These are phyloP conservation scores for Cyanoderma ruficeps DNA, from an alignment of 2,113 vertebrate species.

Conservation along the genomic window DNA sequence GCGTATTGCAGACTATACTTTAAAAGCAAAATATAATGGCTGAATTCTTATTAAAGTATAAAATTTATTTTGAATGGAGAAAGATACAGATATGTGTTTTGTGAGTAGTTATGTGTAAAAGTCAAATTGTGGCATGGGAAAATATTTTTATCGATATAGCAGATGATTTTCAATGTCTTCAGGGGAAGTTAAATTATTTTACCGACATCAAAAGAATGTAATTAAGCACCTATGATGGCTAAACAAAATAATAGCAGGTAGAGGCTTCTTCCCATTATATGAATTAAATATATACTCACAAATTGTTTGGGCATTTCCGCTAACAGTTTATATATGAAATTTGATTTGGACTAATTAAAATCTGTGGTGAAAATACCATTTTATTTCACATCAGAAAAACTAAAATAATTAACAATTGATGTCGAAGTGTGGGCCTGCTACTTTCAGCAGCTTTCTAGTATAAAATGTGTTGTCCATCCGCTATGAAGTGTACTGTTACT, in stretches of 20 bases:
- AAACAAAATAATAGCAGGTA: conserved; percentile 50
- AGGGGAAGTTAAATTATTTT: conserved; percentile 46
- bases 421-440: background rate
- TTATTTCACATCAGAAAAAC: conserved; percentile 17
- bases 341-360: conserved; percentile 34
- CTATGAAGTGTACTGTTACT: background rate
- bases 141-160: conserved; percentile 13
- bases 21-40: background rate
- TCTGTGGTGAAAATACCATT: background rate
- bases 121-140: conserved; percentile 35
- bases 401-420: background rate
- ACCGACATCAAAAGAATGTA: conserved; percentile 59
- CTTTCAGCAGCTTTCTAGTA: background rate
- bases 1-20: background rate
- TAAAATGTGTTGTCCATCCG: background rate
- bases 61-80: background rate
- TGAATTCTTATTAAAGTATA: background rate
- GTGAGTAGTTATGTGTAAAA: background rate
- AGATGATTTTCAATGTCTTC: conserved; percentile 52
- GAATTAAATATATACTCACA: background rate
- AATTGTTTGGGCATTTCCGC: conserved; percentile 20
- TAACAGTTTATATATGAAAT: background rate
- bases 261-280: conserved; percentile 5
- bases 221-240: conserved; percentile 32
- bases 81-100: background rate